phyloP scores from a whole-genome alignment of 2,113 vertebrate species.

The Asarcornis scutulata region DNA sequence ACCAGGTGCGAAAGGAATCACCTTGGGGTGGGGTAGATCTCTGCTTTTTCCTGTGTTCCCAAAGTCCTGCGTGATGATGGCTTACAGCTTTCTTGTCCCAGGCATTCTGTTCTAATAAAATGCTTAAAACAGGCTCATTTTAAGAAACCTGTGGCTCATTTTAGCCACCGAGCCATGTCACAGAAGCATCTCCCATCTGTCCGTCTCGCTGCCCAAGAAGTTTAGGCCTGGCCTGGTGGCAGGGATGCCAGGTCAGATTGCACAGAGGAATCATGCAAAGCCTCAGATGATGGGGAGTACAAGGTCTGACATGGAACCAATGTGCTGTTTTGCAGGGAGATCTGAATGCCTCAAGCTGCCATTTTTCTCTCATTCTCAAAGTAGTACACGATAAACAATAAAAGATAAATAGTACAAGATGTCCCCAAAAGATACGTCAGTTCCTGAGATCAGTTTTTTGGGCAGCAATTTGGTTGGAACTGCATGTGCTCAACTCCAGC shows the following conservation, averaged over 20 bases:
- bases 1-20: slow-evolving; percentile 77
- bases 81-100: background rate
- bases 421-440: rapidly evolving
- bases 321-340: background rate
- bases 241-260: rapidly evolving
- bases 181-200: rapidly evolving
- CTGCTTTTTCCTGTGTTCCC: background rate
- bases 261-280: background rate
- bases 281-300: rapidly evolving
- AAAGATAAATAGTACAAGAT: too few species aligned
- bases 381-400: rapidly evolving
- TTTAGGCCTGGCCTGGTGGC: background rate
- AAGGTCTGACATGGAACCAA: rapidly evolving
- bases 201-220: background rate
- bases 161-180: background rate
- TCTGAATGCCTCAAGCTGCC: background rate
- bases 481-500: rapidly evolving
- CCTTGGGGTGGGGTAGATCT: background rate
- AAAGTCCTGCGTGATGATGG: rapidly evolving
- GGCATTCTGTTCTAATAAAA: background rate
- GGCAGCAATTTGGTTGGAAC: background rate
- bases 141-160: rapidly evolving
- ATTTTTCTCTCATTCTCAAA: background rate
- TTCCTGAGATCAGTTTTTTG: background rate
- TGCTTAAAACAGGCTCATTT: background rate